Evolutionary conservation across 2,888 invertebrate genomes (phyloP), one percentile per base, ranked within the genome.

Genomic region (Polydrusus cervinus): DNA sequence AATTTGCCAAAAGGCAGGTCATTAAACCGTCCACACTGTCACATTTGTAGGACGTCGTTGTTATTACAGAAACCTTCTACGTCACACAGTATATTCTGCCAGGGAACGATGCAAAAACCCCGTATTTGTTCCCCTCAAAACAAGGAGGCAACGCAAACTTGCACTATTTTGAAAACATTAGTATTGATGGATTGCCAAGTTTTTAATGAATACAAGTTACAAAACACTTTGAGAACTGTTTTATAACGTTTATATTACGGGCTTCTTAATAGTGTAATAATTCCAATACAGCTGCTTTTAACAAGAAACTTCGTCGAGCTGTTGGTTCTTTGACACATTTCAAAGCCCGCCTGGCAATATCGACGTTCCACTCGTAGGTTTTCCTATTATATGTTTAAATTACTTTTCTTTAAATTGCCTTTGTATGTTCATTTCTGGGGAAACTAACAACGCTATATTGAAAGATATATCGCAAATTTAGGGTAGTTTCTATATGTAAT

Each of bases 321-420:
- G 6, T 18, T 60, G 38, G 57, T 16, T 60, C 57, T 60, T 60
- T 60, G 57, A 60, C 57, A 60, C 57, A 60, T 60, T 40, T 60
- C 57, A 60, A 60, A 60, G 38, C 57, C 11, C 16, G 14, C 34
- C 40, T 38, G 38, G 38, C 57, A 60, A 60, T 60, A 60, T 60
- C 38, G 57, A 60, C 38, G 1, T 38, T 60, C 18, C 18, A 25
- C 25, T 25, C 25, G 25, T 25, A 60, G 57, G 57, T 60, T 60
- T 60, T 60, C 57, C 57, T 60, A 60, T 60, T 60, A 60, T 60
- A 38, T 13, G 57, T n/a, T 60, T 60, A 60, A 60, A 60, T 60
- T 38, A 60, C 57, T 60, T 60, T 60, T 60, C 38, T 34, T 34
- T 25, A 25, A 25, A 10, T 34, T 34, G 34, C 7, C 14, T 38